Evolutionary conservation across 2,113 vertebrate genomes (phyloP).

Genomic region (Ivindomyrus marchei): DNA sequence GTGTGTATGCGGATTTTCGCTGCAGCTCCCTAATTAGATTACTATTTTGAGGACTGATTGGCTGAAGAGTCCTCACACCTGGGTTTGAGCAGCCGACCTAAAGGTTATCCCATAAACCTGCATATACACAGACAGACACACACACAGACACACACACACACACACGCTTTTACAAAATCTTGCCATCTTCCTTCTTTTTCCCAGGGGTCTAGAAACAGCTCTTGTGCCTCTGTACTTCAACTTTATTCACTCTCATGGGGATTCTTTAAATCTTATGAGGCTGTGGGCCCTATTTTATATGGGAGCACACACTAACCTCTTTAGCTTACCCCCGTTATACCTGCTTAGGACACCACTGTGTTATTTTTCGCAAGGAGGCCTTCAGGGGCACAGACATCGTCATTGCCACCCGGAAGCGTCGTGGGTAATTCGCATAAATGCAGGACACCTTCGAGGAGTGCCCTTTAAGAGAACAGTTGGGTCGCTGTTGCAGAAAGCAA

Average conservation of each 20-base stretch:
- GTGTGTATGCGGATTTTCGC: too few species aligned
- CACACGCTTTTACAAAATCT: not conserved
- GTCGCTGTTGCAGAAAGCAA: constrained; percentile 7
- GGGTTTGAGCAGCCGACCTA: too few species aligned
- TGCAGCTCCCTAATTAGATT: too few species aligned
- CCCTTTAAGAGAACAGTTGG: constrained; percentile 5
- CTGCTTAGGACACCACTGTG: not conserved
- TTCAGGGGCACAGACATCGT: not conserved
- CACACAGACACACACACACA: not conserved
- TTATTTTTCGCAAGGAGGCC: not conserved
- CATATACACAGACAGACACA: too few species aligned
- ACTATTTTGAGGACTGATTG: too few species aligned
- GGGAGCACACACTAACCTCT: not conserved
- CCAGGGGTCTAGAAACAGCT: not conserved
- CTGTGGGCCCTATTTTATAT: not conserved
- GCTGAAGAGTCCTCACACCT: too few species aligned
- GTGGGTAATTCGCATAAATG: not conserved
- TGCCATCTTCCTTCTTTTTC: not conserved
- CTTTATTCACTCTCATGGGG: not conserved
- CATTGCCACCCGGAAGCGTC: constrained; percentile 1
- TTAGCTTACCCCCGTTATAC: not conserved
- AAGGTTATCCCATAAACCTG: too few species aligned
- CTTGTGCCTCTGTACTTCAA: not conserved
- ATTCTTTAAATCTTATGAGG: not conserved
- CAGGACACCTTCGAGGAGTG: not conserved